A percentile compares a stretch with the other conserved stretches of the same genome.
These are phyloP conservation scores for Dione vanillae DNA, from an alignment of 2,888 invertebrate species.

Conservation along the genomic window DNA sequence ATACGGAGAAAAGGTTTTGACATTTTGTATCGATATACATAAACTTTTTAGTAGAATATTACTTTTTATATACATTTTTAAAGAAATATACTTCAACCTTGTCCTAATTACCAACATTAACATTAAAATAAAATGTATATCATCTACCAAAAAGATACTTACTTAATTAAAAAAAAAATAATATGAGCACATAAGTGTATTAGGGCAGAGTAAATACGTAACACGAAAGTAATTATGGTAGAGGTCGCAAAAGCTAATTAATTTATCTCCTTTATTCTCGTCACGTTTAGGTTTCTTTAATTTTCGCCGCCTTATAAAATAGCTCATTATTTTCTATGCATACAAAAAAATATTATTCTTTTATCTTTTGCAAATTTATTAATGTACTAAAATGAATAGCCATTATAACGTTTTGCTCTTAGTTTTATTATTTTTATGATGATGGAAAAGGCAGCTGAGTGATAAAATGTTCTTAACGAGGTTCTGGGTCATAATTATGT, in stretches of 20 bases:
- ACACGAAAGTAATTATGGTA: slow-evolving; percentile 59
- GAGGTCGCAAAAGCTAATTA: slow-evolving; percentile 65
- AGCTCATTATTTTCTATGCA: slow-evolving; percentile 58
- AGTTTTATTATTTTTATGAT: not conserved
- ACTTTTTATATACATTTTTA: no score
- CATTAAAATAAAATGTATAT: not conserved
- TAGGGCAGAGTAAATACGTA: slow-evolving; percentile 18
- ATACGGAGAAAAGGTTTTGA: no score
- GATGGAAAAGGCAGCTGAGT: not conserved
- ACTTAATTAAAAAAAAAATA: slow-evolving; percentile 14
- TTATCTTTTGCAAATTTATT: slow-evolving; percentile 17
- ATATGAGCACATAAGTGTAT: slow-evolving; percentile 8
- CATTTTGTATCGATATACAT: no score
- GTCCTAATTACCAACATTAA: not conserved
- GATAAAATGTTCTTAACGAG: slow-evolving; percentile 1
- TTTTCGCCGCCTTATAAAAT: slow-evolving; percentile 50
- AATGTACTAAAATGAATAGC: slow-evolving; percentile 15
- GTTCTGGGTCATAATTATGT: not conserved
- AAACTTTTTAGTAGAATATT: no score
- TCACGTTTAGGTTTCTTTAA: slow-evolving; percentile 61
- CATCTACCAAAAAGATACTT: slow-evolving; percentile 2
- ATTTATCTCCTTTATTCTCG: slow-evolving; percentile 62
- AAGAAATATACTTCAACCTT: not conserved
- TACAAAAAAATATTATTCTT: slow-evolving; percentile 48
- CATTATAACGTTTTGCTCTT: slow-evolving; percentile 5